phyloP scores from a whole-genome alignment of 2,888 invertebrate genomes.

The Thymelicus lineola region DNA sequence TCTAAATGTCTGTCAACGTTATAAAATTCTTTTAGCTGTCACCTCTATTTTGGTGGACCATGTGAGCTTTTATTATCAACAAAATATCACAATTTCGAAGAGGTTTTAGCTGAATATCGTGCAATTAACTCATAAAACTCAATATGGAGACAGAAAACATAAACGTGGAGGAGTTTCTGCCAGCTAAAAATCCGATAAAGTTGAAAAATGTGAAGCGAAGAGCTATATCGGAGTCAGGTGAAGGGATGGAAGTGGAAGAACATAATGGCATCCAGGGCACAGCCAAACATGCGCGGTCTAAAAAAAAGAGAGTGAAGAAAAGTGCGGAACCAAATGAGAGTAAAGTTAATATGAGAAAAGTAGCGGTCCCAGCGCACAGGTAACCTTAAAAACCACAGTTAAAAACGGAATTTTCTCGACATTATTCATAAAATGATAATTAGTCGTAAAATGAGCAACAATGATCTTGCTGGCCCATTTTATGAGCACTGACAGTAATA shows the following conservation, averaged over 20 bases:
- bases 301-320: conserved; percentile 73
- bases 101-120: conserved; percentile 6
- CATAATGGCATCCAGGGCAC: conserved; percentile 85
- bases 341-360: conserved; percentile 87
- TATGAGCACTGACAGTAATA: too few relatives aligned
- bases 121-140: conserved; percentile 6
- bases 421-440: too few relatives aligned
- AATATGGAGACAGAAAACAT: conserved; percentile 81
- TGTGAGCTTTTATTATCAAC: conserved; percentile 53
- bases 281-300: conserved; percentile 67
- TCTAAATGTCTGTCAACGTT: too few relatives aligned
- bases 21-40: too few relatives aligned
- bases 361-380: conserved; percentile 96
- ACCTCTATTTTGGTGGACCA: conserved; percentile 48
- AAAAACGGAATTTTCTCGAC: too few relatives aligned
- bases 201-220: conserved; percentile 82
- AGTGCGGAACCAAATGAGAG: conserved; percentile 79
- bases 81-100: conserved; percentile 36
- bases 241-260: conserved; percentile 88
- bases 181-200: conserved; percentile 77
- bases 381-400: conserved; percentile 49
- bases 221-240: conserved; percentile 77
- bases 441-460: neutral
- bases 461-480: too few relatives aligned
- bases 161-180: conserved; percentile 80